Conservation (phyloP, 2,113 vertebrate species). For the human (Homo sapiens) region DNA sequence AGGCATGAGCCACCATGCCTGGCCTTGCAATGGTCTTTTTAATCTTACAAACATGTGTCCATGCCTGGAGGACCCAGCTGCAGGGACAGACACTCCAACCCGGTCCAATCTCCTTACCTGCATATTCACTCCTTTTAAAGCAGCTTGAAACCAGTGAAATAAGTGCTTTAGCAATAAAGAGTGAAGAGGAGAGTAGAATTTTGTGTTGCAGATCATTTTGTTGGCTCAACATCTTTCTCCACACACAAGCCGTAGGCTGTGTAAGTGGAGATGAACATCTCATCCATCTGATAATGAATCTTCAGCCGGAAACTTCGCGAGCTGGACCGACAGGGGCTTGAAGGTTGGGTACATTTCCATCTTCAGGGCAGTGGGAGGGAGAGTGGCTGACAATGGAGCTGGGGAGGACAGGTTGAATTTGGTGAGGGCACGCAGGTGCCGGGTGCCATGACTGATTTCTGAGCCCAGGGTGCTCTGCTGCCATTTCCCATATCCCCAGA, state of each 20-base stretch:
- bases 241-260: neutral
- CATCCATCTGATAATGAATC: neutral
- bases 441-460: neutral
- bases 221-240: neutral
- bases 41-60: neutral
- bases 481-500: neutral
- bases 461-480: neutral
- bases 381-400: rapidly evolving
- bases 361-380: neutral
- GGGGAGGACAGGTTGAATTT: rapidly evolving
- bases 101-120: rapidly evolving
- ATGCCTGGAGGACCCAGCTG: neutral
- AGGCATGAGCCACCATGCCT: too few relatives aligned
- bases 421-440: too few relatives aligned
- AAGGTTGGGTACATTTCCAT: rapidly evolving
- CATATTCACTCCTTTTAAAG: neutral
- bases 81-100: rapidly evolving
- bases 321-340: neutral
- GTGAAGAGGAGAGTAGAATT: neutral
- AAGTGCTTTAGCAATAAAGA: neutral
- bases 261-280: neutral
- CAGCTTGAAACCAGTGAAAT: neutral
- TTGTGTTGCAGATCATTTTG: neutral
- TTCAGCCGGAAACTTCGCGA: too few relatives aligned
- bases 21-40: neutral